These are phyloP conservation scores for Bibio marci DNA, from an alignment of 2,888 invertebrate species.

Conservation along the genomic window DNA sequence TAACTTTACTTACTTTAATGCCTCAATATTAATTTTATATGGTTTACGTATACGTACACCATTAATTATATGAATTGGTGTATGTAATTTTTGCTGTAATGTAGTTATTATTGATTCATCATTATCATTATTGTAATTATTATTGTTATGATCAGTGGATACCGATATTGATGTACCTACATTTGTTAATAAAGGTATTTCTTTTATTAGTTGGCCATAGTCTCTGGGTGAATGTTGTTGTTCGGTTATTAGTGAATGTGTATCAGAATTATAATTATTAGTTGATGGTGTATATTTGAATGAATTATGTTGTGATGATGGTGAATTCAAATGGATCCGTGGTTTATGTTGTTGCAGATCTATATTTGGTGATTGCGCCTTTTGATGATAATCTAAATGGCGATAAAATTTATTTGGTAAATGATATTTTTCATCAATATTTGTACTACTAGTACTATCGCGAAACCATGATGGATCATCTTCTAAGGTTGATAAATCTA, in stretches of 20 bases:
- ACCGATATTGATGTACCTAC: constrained; percentile 8
- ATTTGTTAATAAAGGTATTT: too few relatives aligned
- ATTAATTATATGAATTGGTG: constrained; percentile 24
- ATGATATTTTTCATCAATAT: constrained; percentile 17
- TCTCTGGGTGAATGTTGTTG: background rate
- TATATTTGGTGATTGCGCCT: constrained; percentile 10
- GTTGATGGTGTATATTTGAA: constrained; percentile 1
- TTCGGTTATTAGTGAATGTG: constrained; percentile 2
- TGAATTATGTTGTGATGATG: background rate
- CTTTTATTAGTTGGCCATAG: too few relatives aligned
- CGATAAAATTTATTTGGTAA: too few relatives aligned
- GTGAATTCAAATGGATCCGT: constrained; percentile 25
- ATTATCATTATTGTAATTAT: constrained; percentile 2
- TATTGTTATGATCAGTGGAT: too few relatives aligned
- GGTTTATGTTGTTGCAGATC: constrained; percentile 14
- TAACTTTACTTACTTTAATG: constrained; percentile 8
- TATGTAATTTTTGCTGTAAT: constrained; percentile 1
- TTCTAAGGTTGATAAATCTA: constrained; percentile 9
- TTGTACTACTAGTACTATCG: constrained; percentile 16
- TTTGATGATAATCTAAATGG: constrained; percentile 22
- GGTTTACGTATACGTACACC: constrained; percentile 36
- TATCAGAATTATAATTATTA: background rate
- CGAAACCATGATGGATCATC: constrained; percentile 19
- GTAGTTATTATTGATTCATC: constrained; percentile 3
- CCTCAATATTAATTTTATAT: constrained; percentile 32